A percentile compares a stretch with the other conserved stretches of the same genome.
Evolutionary conservation across 2,888 invertebrate genomes (phyloP).

Genomic region (Ptilodon capucinus): DNA sequence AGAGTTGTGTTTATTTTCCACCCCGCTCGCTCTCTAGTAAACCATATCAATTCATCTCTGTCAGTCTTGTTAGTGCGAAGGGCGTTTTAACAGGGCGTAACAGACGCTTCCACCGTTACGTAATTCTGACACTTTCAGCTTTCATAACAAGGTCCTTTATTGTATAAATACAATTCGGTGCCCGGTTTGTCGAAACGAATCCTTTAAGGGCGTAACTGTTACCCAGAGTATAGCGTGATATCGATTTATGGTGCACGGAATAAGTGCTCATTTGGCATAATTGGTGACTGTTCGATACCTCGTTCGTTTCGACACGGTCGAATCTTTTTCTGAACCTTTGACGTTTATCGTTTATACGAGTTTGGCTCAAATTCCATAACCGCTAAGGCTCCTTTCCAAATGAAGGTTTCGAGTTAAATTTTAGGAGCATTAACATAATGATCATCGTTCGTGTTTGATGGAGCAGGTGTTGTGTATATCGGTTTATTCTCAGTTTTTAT

Average conservation of each 20-base stretch:
- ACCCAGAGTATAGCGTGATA: constrained; percentile 63
- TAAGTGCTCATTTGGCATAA: constrained; percentile 79
- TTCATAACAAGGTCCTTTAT: constrained; percentile 78
- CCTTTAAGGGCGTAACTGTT: constrained; percentile 76
- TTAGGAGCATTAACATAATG: constrained; percentile 77
- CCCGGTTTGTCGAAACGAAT: constrained; percentile 60
- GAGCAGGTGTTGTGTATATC: constrained; percentile 79
- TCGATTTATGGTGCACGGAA: constrained; percentile 74
- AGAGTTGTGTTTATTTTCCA: constrained; percentile 75
- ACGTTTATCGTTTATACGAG: constrained; percentile 42
- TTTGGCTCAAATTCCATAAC: constrained; percentile 47
- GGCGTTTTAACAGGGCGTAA: constrained; percentile 79
- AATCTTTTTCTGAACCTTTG: constrained; percentile 55
- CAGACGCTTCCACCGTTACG: constrained; percentile 76
- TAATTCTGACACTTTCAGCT: constrained; percentile 78
- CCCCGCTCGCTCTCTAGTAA: constrained; percentile 55
- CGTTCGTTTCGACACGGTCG: constrained; percentile 65
- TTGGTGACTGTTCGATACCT: constrained; percentile 70
- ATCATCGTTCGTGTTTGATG: constrained; percentile 74
- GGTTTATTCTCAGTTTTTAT: constrained; percentile 79
- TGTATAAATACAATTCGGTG: constrained; percentile 60
- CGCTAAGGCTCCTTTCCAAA: constrained; percentile 56
- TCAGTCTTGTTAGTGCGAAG: constrained; percentile 74
- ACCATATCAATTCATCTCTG: constrained; percentile 61
- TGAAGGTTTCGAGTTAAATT: constrained; percentile 45